Base-by-base conservation (phyloP, 1,140 invertebrate genomes). In the Carposina sasakii region DNA sequence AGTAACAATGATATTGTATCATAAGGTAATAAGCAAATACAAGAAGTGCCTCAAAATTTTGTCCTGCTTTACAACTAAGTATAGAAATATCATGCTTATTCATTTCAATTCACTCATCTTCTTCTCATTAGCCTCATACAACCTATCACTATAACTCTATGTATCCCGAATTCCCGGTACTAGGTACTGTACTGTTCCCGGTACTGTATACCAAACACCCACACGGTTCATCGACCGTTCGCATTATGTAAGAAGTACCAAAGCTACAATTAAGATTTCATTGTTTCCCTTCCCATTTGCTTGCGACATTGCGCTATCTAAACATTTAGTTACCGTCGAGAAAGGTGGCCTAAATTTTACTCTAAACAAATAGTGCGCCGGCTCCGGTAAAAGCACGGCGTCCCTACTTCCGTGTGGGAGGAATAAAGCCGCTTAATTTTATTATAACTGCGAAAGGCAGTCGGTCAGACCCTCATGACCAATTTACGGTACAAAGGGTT, bases 401-500 rank as follows among this genome's bases (percentile, higher is more conserved):
- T 16, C 30, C 21, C 39, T 39, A 42, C 46, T 52, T 50, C 47
- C 34, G 42, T 36, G 52, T 55, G 58, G 50, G 36, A 43, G 49
- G 42, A 10, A n/a, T 4, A 55, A 46, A 54, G 52, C 44, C 47
- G 43, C 51, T 61, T 62, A 60, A 60, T 62, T 72, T 67, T n/a
- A n/a, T 64, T 63, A 60, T 66, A 70, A 71, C 60, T 63, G 66
- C 68, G 67, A 76, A 66, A 66, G 65, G 67, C 70, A 71, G 72
- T 75, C 70, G 66, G 54, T 76, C 66, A 74, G 58, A 57, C 68
- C 71, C 72, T 67, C 59, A 71, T 76, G 55, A 67, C 56, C 66
- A 77, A 77, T 81, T 75, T 69, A 74, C 47, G 57, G 57, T 60
- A 79, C 72, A 77, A 79, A 78, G 74, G 74, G 76, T 67, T 79